Conservation (phyloP, 2,888 invertebrate species). For the Diarsia dahlii region DNA sequence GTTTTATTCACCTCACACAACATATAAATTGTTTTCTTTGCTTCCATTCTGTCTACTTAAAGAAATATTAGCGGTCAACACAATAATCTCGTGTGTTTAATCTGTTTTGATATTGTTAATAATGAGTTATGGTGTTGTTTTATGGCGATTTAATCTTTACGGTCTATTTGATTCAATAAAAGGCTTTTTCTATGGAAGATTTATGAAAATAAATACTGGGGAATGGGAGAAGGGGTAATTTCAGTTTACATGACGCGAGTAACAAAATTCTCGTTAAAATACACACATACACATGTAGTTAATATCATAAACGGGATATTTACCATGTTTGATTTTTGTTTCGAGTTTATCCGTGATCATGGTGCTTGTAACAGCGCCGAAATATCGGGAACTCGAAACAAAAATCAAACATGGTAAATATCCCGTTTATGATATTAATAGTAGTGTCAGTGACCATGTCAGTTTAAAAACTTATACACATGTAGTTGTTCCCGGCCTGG, state of each 20-base stretch:
- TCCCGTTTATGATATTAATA: too few species aligned
- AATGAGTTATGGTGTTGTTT: constrained; percentile 8
- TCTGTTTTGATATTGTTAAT: constrained; percentile 47
- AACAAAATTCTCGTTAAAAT: neutral
- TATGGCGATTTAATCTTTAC: neutral
- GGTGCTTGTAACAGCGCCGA: too few species aligned
- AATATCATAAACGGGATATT: too few species aligned
- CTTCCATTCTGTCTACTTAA: constrained; percentile 67
- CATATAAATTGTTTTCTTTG: constrained; percentile 78
- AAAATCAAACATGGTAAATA: too few species aligned
- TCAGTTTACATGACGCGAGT: neutral
- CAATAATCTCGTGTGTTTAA: constrained; percentile 53
- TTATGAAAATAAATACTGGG: neutral
- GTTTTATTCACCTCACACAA: constrained; percentile 79
- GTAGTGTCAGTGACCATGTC: too few species aligned
- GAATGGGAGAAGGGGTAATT: fast-evolving
- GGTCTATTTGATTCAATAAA: neutral
- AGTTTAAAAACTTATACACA: too few species aligned
- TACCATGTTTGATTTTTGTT: too few species aligned
- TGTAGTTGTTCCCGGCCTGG: neutral
- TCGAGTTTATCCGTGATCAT: too few species aligned
- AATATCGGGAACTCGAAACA: too few species aligned
- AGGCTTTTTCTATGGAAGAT: neutral
- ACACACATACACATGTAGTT: neutral
- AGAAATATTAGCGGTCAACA: constrained; percentile 68